Evolutionary conservation across 64 coral and sea anemone species (phyloP).

Genomic region (Astreopora myriophthalma): DNA sequence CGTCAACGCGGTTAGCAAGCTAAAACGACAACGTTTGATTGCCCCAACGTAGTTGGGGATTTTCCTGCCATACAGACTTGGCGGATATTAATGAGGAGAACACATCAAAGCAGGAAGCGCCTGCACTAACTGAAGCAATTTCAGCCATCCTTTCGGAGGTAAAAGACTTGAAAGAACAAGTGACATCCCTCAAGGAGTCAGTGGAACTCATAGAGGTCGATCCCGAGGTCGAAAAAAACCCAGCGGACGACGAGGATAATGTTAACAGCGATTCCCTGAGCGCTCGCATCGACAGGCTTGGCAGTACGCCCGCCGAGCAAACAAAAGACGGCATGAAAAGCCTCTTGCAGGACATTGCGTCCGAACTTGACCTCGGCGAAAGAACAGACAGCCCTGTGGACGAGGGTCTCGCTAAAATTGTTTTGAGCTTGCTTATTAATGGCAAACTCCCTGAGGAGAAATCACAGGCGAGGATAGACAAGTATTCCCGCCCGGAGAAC

Average conservation of each 20-base stretch:
- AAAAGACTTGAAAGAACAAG: background rate
- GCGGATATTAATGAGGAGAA: background rate
- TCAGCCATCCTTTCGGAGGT: background rate
- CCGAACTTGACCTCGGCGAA: conserved; percentile 6
- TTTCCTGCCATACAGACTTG: background rate
- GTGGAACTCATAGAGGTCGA: background rate
- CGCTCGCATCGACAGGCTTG: background rate
- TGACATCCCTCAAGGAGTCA: background rate
- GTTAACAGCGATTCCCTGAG: background rate
- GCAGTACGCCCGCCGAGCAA: background rate
- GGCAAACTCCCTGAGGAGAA: background rate
- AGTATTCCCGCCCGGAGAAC: background rate
- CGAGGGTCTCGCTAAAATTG: background rate
- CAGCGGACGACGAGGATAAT: background rate
- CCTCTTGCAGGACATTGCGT: background rate
- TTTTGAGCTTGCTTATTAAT: background rate
- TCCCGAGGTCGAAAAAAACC: background rate
- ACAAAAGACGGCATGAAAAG: background rate
- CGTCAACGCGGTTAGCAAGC: background rate
- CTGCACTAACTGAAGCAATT: background rate
- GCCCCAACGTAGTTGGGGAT: background rate
- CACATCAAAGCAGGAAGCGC: background rate
- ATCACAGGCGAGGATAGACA: background rate
- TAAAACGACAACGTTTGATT: background rate
- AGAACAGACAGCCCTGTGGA: background rate